Evolutionary conservation across 2,113 vertebrate genomes (phyloP).

Genomic region (Chrysemys picta): DNA sequence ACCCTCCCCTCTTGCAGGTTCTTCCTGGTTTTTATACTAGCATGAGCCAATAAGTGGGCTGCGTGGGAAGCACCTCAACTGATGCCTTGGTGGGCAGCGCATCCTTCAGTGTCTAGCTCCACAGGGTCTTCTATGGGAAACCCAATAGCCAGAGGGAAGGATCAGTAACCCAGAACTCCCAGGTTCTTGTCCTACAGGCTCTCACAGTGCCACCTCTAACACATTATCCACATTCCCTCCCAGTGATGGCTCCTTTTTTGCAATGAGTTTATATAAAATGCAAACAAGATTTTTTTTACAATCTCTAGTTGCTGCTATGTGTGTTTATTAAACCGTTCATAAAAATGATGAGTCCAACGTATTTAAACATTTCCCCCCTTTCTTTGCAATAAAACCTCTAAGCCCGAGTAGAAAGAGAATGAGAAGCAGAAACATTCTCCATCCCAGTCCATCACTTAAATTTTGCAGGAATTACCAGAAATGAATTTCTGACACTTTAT

Average conservation of each 20-base stretch:
- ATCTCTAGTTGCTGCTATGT: slow-evolving; percentile 40
- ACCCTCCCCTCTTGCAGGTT: not conserved
- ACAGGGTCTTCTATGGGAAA: not conserved
- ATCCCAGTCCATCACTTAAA: slow-evolving; percentile 52
- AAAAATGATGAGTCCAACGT: slow-evolving; percentile 45
- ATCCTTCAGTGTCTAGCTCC: not conserved
- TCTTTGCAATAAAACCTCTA: slow-evolving; percentile 60
- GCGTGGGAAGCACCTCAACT: not conserved
- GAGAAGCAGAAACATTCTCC: slow-evolving; percentile 56
- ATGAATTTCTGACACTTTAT: slow-evolving; percentile 72
- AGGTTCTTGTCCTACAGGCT: not conserved
- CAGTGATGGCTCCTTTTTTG: slow-evolving; percentile 17
- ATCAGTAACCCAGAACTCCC: not conserved
- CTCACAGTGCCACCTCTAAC: not conserved
- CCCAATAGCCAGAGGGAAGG: not conserved
- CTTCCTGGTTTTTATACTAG: not conserved
- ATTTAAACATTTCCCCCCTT: slow-evolving; percentile 22
- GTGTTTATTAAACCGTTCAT: slow-evolving; percentile 64
- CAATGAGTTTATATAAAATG: slow-evolving; percentile 62
- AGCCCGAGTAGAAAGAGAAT: slow-evolving; percentile 30
- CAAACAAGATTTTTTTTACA: slow-evolving; percentile 71
- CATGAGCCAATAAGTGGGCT: not conserved
- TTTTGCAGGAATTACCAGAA: slow-evolving; percentile 75
- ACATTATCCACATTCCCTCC: not conserved
- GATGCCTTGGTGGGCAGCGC: not conserved